Evolutionary conservation across 2,797 vertebrate genomes (phyloP), one percentile per base, ranked within the genome.

Genomic region (Neosilurus hyrtlii): DNA sequence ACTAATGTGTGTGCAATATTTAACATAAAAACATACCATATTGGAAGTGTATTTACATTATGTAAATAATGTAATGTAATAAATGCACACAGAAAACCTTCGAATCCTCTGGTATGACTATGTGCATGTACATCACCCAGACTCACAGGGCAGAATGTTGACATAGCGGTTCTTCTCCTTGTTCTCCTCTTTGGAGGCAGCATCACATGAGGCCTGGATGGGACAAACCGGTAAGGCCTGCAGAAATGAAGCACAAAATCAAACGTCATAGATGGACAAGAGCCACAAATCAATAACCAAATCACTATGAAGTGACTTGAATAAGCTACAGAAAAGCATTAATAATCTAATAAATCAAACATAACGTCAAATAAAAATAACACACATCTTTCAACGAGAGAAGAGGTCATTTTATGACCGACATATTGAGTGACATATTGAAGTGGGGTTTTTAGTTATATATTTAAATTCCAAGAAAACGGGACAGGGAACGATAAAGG

Each of bases 131-230:
- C 2, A n/a, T 61, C 26, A n/a, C 0, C 18, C 7, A 61, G 43
- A n/a, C 97, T 92, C 92, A 99, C 98, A 99, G 87, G 98, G 98
- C 86, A 99, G 93, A 91, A 99, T 99, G 93, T 99, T 99, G 86
- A 99, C 96, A 0, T 99, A 99, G 95, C 98, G 93, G 92, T 99
- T 99, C 93, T 99, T 99, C 93, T 99, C 98, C 91, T 99, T 99
- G 91, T 99, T 99, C 93, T 99, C 97, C 86, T 99, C 98, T 89
- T 99, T 99, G 80, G 97, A 99, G 80, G 98, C 98, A 74, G 97
- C 97, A 85, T 99, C 97, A 80, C 97, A 98, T 0, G 96, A 96
- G 65, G 97, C 97, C 92, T 99, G 98, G 85, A 99, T 99, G 65
- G 97, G 97, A 88, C 98, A 99, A 0, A 97, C 96, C 70, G 97